Base-by-base conservation (phyloP, 2,888 invertebrate genomes). In the Glyphotaelius pellucidus region DNA sequence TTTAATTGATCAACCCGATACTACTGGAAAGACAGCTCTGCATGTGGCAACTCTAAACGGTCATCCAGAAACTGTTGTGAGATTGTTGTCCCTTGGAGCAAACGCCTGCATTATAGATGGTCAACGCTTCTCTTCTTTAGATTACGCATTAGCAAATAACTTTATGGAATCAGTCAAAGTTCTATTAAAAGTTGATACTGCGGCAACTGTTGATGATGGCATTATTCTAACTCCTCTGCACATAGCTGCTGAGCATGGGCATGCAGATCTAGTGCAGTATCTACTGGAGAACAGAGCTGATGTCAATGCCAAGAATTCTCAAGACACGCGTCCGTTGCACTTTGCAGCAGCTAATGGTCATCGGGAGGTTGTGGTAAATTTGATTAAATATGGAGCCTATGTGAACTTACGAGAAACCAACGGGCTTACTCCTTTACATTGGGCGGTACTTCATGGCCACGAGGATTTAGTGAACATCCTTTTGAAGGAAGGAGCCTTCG, bases 1-100 rank as follows among this genome's bases (percentile, higher is more conserved):
- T n/a, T n/a, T n/a, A n/a, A n/a, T n/a, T n/a, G n/a, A n/a, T n/a
- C n/a, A n/a, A n/a, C n/a, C n/a, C n/a, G n/a, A n/a, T n/a, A n/a
- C n/a, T n/a, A n/a, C n/a, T 35, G 79, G 88, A 9, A 80, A 89
- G 25, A 79, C n/a, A 35, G 35, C 88, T n/a, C 30, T 89, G n/a
- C 88, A 89, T 38, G 11, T 67, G 4, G 88, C 88, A 89, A 25
- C 88, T 32, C 12, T 35, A 12, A 79, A 89, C 35, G 88, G 88
- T 35, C 79, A 89, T 32, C 80, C 3, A 9, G 88, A 89, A 89
- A 79, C 35, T 80, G 88, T 89, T n/a, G 25, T 79, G 14, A 32
- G 2, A 35, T 35, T 89, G n/a, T 32, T 89, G 38, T 15, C 11
- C 32, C 80, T 79, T 30, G 88, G 88, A n/a, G 88, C 79, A 1